These are phyloP conservation scores for Tenodera sinensis DNA, from an alignment of 2,888 invertebrate genomes.

Conservation along the genomic window DNA sequence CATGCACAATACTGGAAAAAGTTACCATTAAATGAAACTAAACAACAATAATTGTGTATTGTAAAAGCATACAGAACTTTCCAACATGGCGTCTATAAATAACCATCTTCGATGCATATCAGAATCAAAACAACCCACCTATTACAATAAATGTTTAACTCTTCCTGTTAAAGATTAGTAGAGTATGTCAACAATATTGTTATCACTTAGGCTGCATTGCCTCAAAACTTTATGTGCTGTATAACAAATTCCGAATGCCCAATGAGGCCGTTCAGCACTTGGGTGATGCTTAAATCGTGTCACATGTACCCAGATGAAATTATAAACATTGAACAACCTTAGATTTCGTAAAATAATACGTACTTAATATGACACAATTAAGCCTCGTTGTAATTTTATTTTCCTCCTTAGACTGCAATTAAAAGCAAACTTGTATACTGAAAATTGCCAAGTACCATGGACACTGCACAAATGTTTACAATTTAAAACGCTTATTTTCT, in stretches of 20 bases:
- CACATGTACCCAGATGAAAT: not conserved
- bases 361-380: not conserved
- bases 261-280: not conserved
- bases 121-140: not conserved
- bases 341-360: not conserved
- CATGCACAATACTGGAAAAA: not conserved
- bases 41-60: not conserved
- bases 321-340: not conserved
- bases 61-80: not conserved
- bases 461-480: not conserved
- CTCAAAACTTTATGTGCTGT: no score
- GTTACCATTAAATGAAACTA: not conserved
- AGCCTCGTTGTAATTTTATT: not conserved
- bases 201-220: no score
- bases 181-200: no score
- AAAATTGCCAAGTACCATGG: not conserved
- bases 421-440: not conserved
- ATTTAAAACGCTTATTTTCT: not conserved
- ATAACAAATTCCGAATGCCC: no score
- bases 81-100: slow-evolving; percentile 17
- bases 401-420: not conserved
- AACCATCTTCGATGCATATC: slow-evolving; percentile 2
- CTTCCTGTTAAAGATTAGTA: no score
- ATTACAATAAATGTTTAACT: no score
- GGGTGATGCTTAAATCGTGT: not conserved